Conservation (phyloP, 2,888 invertebrate species). For the Ceriagrion tenellum region DNA sequence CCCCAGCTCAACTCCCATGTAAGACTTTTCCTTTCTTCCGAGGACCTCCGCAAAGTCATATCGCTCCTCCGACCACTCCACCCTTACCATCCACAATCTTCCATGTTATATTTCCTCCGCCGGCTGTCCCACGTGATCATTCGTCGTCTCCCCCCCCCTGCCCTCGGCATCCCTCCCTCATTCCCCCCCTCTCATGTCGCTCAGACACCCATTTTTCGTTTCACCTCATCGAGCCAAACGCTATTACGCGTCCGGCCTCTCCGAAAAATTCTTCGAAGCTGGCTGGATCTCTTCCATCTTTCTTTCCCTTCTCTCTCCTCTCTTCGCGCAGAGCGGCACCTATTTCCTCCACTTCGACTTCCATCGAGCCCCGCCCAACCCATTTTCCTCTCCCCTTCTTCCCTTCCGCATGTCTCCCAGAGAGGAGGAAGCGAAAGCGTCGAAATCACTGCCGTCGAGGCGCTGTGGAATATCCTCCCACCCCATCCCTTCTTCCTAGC, state of each 20-base stretch:
- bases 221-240: background rate
- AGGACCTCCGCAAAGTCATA: background rate
- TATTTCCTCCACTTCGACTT: no score
- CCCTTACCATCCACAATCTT: background rate
- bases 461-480: background rate
- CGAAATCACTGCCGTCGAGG: slow-evolving; percentile 2
- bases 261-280: background rate
- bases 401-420: background rate
- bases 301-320: no score
- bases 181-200: no score
- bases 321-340: no score
- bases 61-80: background rate
- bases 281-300: background rate
- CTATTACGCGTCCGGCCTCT: background rate
- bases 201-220: background rate
- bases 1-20: no score
- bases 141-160: background rate
- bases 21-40: background rate
- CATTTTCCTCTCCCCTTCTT: background rate
- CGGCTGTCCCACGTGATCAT: background rate
- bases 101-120: background rate
- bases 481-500: background rate
- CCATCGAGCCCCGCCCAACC: background rate
- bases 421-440: background rate
- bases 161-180: background rate